Evolutionary conservation across 2,888 invertebrate genomes (phyloP).

Genomic region (Coremacera marginata): DNA sequence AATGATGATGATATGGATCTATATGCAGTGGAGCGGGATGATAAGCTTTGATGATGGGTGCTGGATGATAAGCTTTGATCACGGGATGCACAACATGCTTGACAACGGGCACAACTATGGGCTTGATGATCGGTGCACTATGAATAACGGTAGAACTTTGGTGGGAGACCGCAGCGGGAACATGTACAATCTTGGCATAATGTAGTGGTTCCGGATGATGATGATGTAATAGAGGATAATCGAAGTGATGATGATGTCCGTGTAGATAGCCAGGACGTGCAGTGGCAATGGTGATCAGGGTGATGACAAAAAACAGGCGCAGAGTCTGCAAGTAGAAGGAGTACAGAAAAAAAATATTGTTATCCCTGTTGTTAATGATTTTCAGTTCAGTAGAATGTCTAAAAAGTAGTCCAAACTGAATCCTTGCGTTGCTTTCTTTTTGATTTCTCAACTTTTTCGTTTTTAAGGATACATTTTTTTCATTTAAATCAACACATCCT

Average conservation of each 20-base stretch:
- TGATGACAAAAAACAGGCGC: conserved; percentile 50
- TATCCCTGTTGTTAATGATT: neutral
- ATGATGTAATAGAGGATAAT: conserved; percentile 50
- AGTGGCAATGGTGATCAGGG: conserved; percentile 41
- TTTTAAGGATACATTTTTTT: neutral
- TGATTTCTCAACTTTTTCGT: neutral
- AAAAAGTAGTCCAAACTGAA: neutral
- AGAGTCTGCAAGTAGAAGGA: conserved; percentile 46
- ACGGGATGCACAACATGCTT: conserved; percentile 64
- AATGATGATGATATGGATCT: conserved; percentile 59
- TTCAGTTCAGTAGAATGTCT: too few relatives aligned
- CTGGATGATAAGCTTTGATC: conserved; percentile 63
- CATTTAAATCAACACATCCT: neutral
- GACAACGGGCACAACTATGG: conserved; percentile 63
- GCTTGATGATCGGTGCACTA: conserved; percentile 63
- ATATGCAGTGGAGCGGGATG: conserved; percentile 54
- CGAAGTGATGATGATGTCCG: conserved; percentile 59
- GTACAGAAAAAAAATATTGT: neutral
- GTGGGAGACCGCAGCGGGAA: conserved; percentile 66
- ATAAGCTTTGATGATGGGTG: conserved; percentile 63
- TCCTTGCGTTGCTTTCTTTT: neutral
- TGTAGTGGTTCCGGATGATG: conserved; percentile 58
- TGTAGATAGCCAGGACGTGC: conserved; percentile 66
- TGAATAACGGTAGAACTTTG: conserved; percentile 66
- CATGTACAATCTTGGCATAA: conserved; percentile 61